These are phyloP conservation scores for Hipparchia sbordonii DNA, from an alignment of 2,888 invertebrate genomes.

Conservation along the genomic window DNA sequence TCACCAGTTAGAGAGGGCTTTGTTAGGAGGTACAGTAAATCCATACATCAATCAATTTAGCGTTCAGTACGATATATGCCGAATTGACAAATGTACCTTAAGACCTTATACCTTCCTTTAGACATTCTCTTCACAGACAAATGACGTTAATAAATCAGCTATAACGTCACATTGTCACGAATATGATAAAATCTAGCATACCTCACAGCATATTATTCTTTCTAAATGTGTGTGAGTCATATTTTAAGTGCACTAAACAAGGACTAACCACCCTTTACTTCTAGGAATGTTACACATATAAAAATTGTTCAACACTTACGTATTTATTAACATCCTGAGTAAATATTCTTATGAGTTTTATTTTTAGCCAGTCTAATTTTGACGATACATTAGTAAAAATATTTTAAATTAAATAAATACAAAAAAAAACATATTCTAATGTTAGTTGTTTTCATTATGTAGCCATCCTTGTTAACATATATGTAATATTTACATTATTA, in stretches of 20 bases:
- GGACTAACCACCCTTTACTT: slow-evolving; percentile 17
- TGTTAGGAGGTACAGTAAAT: no score
- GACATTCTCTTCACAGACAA: not conserved
- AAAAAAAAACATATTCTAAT: no score
- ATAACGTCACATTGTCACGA: slow-evolving; percentile 19
- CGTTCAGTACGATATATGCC: no score
- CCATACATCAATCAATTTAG: not conserved
- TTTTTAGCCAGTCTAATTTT: not conserved
- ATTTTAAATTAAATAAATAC: no score
- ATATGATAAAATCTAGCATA: slow-evolving; percentile 18
- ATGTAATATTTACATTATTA: no score
- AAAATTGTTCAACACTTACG: not conserved
- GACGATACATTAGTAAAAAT: no score
- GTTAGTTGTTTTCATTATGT: no score
- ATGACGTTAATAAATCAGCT: slow-evolving; percentile 2
- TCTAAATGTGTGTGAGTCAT: slow-evolving; percentile 12
- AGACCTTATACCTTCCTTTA: not conserved
- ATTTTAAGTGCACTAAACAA: slow-evolving; percentile 11
- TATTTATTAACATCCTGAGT: not conserved
- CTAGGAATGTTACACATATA: not conserved
- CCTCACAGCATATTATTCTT: slow-evolving; percentile 4
- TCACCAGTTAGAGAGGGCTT: no score
- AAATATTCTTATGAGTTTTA: not conserved
- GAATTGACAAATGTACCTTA: not conserved
- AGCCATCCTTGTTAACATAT: no score